Percentiles rank a stretch among this genome's conserved stretches.
These are phyloP conservation scores for Coregonus ussuriensis DNA, from an alignment of 2,797 vertebrate genomes.

Conservation along the genomic window DNA sequence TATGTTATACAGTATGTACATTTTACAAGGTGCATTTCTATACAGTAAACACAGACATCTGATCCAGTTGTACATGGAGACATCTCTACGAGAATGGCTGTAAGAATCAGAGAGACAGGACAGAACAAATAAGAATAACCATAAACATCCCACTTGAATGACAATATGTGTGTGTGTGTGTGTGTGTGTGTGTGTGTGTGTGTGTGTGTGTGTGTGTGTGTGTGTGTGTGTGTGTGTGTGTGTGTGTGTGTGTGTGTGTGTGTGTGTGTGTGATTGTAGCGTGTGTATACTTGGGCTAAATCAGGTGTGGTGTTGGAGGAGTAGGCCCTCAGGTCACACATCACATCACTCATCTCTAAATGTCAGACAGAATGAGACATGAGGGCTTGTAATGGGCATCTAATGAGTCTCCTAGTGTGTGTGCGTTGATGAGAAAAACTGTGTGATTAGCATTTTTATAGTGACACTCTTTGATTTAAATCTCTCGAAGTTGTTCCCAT, in stretches of 20 bases:
- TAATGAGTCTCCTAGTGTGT: neutral
- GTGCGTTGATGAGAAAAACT: neutral
- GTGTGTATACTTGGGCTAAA: conserved; percentile 6
- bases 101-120: neutral
- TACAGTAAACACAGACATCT: neutral
- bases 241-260: neutral
- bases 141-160: no score
- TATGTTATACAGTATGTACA: neutral
- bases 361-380: conserved; percentile 51
- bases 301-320: conserved; percentile 29
- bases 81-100: neutral
- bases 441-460: neutral
- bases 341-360: conserved; percentile 20
- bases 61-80: neutral
- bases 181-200: neutral
- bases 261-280: neutral
- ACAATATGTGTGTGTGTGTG: neutral
- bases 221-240: neutral
- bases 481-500: neutral
- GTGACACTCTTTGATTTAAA: neutral
- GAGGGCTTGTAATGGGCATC: conserved; percentile 22
- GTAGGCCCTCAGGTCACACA: conserved; percentile 35
- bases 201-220: neutral
- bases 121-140: neutral
- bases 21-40: neutral